Base-by-base conservation (phyloP, 1,140 invertebrate genomes). In the Papilio dardanus region DNA sequence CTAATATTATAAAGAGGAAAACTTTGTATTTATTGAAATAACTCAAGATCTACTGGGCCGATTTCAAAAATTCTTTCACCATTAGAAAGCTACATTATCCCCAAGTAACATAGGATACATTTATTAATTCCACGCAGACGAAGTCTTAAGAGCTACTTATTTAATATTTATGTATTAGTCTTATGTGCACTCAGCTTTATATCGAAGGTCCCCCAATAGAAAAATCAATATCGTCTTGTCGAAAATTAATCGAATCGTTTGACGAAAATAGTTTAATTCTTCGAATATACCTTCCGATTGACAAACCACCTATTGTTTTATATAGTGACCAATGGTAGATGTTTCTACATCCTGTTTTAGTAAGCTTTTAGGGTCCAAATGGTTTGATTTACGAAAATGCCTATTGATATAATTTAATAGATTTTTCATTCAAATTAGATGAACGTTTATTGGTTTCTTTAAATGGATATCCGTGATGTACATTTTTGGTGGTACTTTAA, bases 301-400 rank as follows among this genome's bases (percentile, higher is more conserved):
- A 14, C 2, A 68, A 76, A 76, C 75, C 69, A 14, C 31, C 77
- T 42, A 81, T 78, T 81, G 79, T 81, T 76, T n/a, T 65, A 66
- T 54, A 68, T 19, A 3, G 21, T 62, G 40, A 50, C 76, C 76
- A 76, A 76, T 76, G 28, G 42, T 14, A 3, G n/a, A 10, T 14
- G 58, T 7, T 10, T 74, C 42, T n/a, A 68, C 74, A 74, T 80
- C 79, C 76, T 77, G 79, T 42, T 33, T 42, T 31, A 37, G 35
- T 42, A 2, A 65, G 69, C 21, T 73, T 67, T 66, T 76, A 40
- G 77, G 66, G 40, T 82, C 33, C 66, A 79, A 82, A 82, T 82
- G 40, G 75, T 74, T 78, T 82, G 37, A 82, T 82, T 82, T 77
- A 69, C 19, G n/a, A 37, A 74, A 76, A 74, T 46, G 35, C 46